These are phyloP conservation scores for Zygogramma bicolorata DNA, from an alignment of 2,888 invertebrate genomes.

Conservation along the genomic window DNA sequence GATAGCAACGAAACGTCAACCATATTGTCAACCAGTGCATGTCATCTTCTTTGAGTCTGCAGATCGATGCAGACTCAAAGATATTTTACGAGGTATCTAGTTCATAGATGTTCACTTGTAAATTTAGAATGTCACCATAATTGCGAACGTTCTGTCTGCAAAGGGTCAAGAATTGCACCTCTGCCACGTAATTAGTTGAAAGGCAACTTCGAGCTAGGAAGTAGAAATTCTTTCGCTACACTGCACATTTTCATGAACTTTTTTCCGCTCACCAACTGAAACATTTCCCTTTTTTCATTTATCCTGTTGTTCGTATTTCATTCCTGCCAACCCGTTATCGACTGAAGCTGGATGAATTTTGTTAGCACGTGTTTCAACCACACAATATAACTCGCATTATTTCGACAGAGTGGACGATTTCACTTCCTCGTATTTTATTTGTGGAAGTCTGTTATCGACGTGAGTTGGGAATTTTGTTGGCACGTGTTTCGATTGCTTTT, in stretches of 20 bases:
- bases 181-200: too few species aligned
- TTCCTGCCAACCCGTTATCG: not conserved
- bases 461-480: not conserved
- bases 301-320: not conserved
- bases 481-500: not conserved
- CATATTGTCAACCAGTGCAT: too few species aligned
- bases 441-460: not conserved
- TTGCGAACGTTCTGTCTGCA: too few species aligned
- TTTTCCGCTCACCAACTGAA: not conserved
- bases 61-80: too few species aligned
- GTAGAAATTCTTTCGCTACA: not conserved
- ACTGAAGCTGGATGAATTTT: not conserved
- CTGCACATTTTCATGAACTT: not conserved
- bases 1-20: too few species aligned
- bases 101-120: too few species aligned
- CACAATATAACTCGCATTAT: not conserved
- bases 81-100: too few species aligned
- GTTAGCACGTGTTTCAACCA: not conserved
- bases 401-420: not conserved
- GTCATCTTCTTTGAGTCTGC: too few species aligned
- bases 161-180: too few species aligned
- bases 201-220: not conserved
- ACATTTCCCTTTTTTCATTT: not conserved
- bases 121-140: too few species aligned
- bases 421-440: not conserved